phyloP scores from a whole-genome alignment of 2,888 invertebrate species.

The Lampropteryx suffumata region DNA sequence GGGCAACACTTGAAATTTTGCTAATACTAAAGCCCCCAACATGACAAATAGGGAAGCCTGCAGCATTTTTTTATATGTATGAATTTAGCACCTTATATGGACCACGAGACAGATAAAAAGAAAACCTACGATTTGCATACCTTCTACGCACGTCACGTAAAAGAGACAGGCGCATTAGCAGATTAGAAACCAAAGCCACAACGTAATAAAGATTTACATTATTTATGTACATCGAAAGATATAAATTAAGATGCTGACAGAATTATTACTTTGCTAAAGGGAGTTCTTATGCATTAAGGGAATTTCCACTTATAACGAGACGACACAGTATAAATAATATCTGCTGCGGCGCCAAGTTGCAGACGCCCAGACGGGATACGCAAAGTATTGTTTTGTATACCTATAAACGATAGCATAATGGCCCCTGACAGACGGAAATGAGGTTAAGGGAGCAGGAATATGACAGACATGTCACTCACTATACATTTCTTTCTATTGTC shows the following conservation, averaged over 20 bases:
- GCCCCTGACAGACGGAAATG: conserved; percentile 5
- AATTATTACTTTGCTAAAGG: conserved; percentile 13
- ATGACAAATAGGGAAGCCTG: too few relatives aligned
- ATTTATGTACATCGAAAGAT: conserved; percentile 11
- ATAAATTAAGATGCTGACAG: conserved; percentile 20
- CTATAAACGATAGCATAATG: not conserved
- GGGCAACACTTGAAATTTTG: too few relatives aligned
- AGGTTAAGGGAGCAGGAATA: conserved; percentile 4
- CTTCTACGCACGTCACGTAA: not conserved
- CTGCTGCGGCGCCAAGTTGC: conserved; percentile 9
- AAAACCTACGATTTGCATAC: too few relatives aligned
- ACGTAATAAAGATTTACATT: conserved; percentile 15
- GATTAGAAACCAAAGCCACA: conserved; percentile 6
- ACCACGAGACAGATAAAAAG: too few relatives aligned
- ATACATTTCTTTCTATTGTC: not conserved
- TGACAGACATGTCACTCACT: not conserved
- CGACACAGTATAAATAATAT: conserved; percentile 5
- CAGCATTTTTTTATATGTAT: too few relatives aligned
- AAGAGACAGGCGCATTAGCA: conserved; percentile 11
- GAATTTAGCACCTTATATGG: too few relatives aligned
- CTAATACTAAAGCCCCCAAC: too few relatives aligned
- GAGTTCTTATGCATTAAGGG: conserved; percentile 21
- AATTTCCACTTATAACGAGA: conserved; percentile 14
- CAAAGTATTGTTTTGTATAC: not conserved
- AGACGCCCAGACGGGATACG: conserved; percentile 7